Evolutionary conservation across 1,140 invertebrate genomes (phyloP), one percentile per base, ranked within the genome.

Genomic region (Aradophagus sp.): DNA sequence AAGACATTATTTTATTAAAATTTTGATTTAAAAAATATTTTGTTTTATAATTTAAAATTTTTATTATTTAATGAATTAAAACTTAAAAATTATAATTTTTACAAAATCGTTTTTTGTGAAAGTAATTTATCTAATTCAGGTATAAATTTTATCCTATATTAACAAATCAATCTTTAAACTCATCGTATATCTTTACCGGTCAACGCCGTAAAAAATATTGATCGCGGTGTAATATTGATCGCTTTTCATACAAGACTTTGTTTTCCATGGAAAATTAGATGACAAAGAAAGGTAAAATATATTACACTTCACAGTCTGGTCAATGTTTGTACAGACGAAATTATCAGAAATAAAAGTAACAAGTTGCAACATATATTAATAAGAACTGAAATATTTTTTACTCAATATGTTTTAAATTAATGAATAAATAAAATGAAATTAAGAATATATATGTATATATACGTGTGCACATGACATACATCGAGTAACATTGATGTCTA

Each of bases 141-240:
- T n/a, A n/a, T n/a, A n/a, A n/a, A n/a, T n/a, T n/a, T n/a, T n/a
- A n/a, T n/a, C n/a, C n/a, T n/a, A n/a, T n/a, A 23, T 5, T 23
- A 5, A 1, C 27, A n/a, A 38, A 48, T 15, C 3, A 11, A 6
- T 10, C 23, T 15, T 26, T 6, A 36, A 48, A 26, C 8, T 26
- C 7, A 41, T 47, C n/a, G 41, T 47, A 58, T 1, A 62, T 52
- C 15, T 17, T 32, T 29, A 47, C 12, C 16, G 32, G 58, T 61
- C 31, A 41, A 36, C 39, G 29, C 52, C 34, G 36, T 45, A 13
- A 66, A 42, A 56, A 66, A 48, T 58, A 66, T 56, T 44, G 45
- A 52, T 31, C 20, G 17, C 10, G 8, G 23, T 45, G 12, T 50
- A 42, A 58, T 67, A 67, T 67, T 58, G 63, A 67, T 67, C 63